Base-by-base conservation (phyloP, 1,140 invertebrate genomes). In the Aphelinus certus region DNA sequence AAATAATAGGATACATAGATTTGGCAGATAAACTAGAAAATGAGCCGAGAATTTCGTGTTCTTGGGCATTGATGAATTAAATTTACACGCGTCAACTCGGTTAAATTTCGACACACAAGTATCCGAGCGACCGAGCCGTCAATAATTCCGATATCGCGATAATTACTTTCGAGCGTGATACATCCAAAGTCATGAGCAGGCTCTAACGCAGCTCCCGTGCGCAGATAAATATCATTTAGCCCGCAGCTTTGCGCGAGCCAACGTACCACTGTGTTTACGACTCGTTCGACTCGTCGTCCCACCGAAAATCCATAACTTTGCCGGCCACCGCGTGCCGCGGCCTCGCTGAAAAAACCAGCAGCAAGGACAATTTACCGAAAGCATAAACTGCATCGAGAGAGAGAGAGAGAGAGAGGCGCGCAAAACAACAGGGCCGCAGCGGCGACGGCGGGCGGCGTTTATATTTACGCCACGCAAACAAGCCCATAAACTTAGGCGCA, bases 151-250 rank as follows among this genome's bases (percentile, higher is more conserved):
- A 65, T 65, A 65, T 51, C 48, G 42, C 47, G 63, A 53, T 65
- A 53, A 65, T 65, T 65, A 65, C 63, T 65, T 65, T 65, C 63
- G 7, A n/a, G 1, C 3, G 63, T 9, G 47, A 26, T 0, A 26
- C 26, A n/a, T 65, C 58, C 10, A 3, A 60, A 26, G 43, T 3
- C 58, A 26, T 26, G 26, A 26, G 26, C 26, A 26, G 26, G 26
- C 26, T 26, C 26, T 26, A 26, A 10, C 46, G 61, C 61, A 9
- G 61, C 61, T 65, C 43, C 4, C 63, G 42, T 5, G 47, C 0
- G 4, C 63, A 10, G 51, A 65, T 65, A 65, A 65, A 65, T 65
- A 65, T 65, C 63, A 53, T 48, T 65, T 65, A 53, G 42, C 63
- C 10, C 5, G 26, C 26, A 26, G 26, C 26, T 26, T 26, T 26